phyloP scores from a whole-genome alignment of 2,113 vertebrate species.

The Anguilla rostrata region DNA sequence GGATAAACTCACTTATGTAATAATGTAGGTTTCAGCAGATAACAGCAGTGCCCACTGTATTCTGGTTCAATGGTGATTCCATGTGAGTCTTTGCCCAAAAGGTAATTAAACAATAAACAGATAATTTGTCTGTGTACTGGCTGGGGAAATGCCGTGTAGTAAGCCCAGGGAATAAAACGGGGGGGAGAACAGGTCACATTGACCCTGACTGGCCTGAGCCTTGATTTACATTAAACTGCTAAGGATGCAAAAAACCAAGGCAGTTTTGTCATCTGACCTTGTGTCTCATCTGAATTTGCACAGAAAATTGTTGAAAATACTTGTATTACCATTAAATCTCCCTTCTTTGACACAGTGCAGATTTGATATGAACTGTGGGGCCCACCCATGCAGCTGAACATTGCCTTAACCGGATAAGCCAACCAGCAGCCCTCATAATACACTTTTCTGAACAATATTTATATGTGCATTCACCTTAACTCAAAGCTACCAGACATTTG shows the following conservation, averaged over 20 bases:
- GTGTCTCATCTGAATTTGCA: slow-evolving; percentile 49
- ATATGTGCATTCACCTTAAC: too few relatives aligned
- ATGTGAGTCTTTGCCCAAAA: neutral
- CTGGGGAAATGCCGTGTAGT: neutral
- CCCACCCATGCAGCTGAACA: too few relatives aligned
- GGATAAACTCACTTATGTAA: too few relatives aligned
- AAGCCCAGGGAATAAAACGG: slow-evolving; percentile 3
- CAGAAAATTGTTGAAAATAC: slow-evolving; percentile 45
- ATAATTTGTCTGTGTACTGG: neutral
- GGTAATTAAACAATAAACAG: slow-evolving; percentile 6
- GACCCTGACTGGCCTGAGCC: neutral
- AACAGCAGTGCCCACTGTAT: neutral
- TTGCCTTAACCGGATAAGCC: too few relatives aligned
- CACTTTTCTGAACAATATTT: neutral
- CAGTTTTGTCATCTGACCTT: slow-evolving; percentile 53
- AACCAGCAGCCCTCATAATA: too few relatives aligned
- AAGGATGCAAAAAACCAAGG: slow-evolving; percentile 48
- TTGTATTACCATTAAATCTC: slow-evolving; percentile 61
- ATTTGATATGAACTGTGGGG: too few relatives aligned
- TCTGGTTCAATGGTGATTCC: neutral
- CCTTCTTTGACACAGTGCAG: slow-evolving; percentile 49
- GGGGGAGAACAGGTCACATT: slow-evolving; percentile 11
- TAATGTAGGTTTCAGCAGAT: neutral
- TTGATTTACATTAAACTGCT: slow-evolving; percentile 44
- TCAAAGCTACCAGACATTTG: too few relatives aligned